Evolutionary conservation across 2,797 vertebrate genomes (phyloP), one percentile per base, ranked within the genome.

Genomic region (Tangara arthus): DNA sequence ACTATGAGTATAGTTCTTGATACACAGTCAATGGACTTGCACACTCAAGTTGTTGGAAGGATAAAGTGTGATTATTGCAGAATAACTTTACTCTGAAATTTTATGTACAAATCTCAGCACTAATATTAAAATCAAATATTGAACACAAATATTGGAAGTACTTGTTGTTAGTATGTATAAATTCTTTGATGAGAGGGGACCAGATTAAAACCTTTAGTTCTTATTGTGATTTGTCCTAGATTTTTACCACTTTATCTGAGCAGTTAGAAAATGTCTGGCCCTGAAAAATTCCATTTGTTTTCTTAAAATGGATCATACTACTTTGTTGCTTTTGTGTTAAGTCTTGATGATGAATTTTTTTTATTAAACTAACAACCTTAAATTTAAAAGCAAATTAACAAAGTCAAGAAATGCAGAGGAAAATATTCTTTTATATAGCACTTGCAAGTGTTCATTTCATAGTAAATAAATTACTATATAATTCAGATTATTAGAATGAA

Each of bases 1-100:
- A 14, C 18, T 35, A 9, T 2, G 1, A 5, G 1, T 32, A 16
- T 17, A 9, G 22, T 5, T 55, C 61, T 55, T 61, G 2, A 27
- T 28, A 28, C 5, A 12, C 7, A 22, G 35, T 28, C 35, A 46
- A 12, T 7, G 6, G 47, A 81, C 23, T 60, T 82, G 44, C 28
- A 56, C 3, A 9, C 7, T 37, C 5, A 30, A 32, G 4, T 39
- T 39, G 3, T n/a, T 27, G 57, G 8, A 32, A 27, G 44, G 30
- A 23, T 21, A 19, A 42, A 61, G 3, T 37, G 22, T 46, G n/a
- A 39, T 66, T 56, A 42, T 32, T 83, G 72, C 37, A 61, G n/a
- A 77, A 50, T 23, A 82, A 60, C 12, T 57, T 64, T 28, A 68
- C 7, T 34, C 14, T 55, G 32, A 55, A 55, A 22, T n/a, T 55